These are phyloP conservation scores for Drosophila sordidapex DNA, from an alignment of 2,888 invertebrate genomes.

Conservation along the genomic window DNA sequence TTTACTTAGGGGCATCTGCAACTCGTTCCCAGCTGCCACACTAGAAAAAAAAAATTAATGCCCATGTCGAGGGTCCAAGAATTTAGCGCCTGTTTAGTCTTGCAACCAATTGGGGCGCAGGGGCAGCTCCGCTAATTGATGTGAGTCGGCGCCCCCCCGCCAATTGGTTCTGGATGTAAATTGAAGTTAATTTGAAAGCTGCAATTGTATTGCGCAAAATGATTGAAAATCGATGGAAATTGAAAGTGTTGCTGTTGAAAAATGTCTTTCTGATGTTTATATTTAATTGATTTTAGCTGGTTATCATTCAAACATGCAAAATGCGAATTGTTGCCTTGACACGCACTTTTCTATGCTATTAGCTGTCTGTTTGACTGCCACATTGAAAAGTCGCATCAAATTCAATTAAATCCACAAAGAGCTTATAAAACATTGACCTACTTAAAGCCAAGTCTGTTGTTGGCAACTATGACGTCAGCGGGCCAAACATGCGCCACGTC, in stretches of 20 bases:
- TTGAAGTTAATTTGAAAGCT: slow-evolving; percentile 73
- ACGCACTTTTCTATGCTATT: slow-evolving; percentile 20
- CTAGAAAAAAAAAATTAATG: slow-evolving; percentile 43
- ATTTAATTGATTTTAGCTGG: slow-evolving; percentile 6
- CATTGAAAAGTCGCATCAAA: slow-evolving; percentile 50
- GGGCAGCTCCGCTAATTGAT: slow-evolving; percentile 61
- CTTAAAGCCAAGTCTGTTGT: slow-evolving; percentile 45
- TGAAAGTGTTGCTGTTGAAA: slow-evolving; percentile 43
- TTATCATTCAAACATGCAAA: slow-evolving; percentile 5
- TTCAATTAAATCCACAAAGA: slow-evolving; percentile 65
- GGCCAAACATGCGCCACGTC: slow-evolving; percentile 22
- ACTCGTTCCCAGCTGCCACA: slow-evolving; percentile 43
- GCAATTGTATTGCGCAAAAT: slow-evolving; percentile 67
- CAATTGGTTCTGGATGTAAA: slow-evolving; percentile 57
- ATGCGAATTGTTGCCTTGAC: slow-evolving; percentile 3
- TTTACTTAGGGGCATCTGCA: slow-evolving; percentile 67
- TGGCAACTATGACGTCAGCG: slow-evolving; percentile 67
- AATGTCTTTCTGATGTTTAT: slow-evolving; percentile 14
- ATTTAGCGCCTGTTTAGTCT: slow-evolving; percentile 62
- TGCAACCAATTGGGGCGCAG: slow-evolving; percentile 9
- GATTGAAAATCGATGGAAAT: slow-evolving; percentile 20
- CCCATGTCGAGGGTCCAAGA: slow-evolving; percentile 34
- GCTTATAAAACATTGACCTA: slow-evolving; percentile 70
- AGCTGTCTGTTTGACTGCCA: slow-evolving; percentile 5
- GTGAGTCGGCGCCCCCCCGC: slow-evolving; percentile 41